Evolutionary conservation across 1,140 invertebrate genomes (phyloP), one percentile per base, ranked within the genome.

Genomic region (Drosophila prosaltans): DNA sequence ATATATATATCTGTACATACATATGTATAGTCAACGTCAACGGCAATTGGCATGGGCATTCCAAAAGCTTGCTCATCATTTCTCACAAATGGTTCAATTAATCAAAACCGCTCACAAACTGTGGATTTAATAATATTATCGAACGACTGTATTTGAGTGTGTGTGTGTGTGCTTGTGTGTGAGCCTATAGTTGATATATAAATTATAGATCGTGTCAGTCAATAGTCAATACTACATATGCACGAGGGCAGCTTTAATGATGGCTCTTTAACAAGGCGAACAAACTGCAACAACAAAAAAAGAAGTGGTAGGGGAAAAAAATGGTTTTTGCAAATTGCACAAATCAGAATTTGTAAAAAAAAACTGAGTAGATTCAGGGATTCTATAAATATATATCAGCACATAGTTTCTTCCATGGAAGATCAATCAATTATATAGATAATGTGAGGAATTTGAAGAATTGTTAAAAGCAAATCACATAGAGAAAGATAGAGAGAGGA

Each of bases 161-260:
- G 51, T 55, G 54, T 58, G 57, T 59, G 32, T 59, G 32, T 40
- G 54, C 57, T 1, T 24, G 74, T 72, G 28, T 86, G 16, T 16
- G 16, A 16, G 16, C 16, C 16, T 16, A 16, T 16, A 16, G 16
- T 16, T 16, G 81, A 85, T 88, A 74, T 82, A 85, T 85, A 85
- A 85, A 88, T 85, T 85, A 88, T 82, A 88, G 83, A 88, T 82
- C 83, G 74, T 78, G 81, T 85, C 82, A 82, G 79, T 85, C 82
- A 85, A 82, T 72, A 78, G 75, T 88, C 82, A 85, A 85, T 82
- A 81, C 75, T 66, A 61, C 73, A 26, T 26, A 51, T 51, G 45
- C 45, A 51, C 45, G 74, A 66, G 40, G 36, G 67, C 74, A 58
- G 10, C 62, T 70, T 79, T 79, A 85, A 82, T 75, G 83, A 82